Conservation (phyloP, 2,113 vertebrate genomes). For the Phalacrocorax aristotelis region DNA sequence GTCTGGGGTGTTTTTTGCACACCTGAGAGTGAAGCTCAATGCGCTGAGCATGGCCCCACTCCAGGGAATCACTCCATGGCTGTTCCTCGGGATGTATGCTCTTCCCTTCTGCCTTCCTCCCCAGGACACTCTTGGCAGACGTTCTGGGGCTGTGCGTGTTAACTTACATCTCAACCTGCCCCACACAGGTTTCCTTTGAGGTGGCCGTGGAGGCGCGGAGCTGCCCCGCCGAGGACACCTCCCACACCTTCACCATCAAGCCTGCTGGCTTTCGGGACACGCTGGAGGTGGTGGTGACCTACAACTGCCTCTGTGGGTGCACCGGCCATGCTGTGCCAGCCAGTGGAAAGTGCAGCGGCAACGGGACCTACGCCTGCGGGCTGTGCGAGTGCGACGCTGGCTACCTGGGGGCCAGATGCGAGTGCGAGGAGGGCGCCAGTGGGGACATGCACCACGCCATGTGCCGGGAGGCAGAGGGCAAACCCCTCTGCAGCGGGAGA, state of each 20-base stretch:
- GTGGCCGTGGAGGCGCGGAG: conserved; percentile 85
- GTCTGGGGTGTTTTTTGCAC: background rate
- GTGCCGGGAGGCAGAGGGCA: conserved; percentile 90
- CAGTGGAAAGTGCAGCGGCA: conserved; percentile 86
- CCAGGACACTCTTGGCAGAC: rapidly evolving
- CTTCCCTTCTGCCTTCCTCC: background rate
- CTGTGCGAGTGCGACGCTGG: conserved; percentile 85
- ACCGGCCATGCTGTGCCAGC: conserved; percentile 49
- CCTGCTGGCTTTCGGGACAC: conserved; percentile 94
- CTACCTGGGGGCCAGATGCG: conserved; percentile 88
- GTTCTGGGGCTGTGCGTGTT: rapidly evolving
- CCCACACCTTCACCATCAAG: conserved; percentile 86
- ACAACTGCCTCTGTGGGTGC: conserved; percentile 88
- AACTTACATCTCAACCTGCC: background rate
- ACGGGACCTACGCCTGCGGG: conserved; percentile 87
- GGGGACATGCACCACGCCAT: conserved; percentile 75
- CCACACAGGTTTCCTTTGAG: conserved; percentile 84
- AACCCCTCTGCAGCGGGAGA: conserved; percentile 90
- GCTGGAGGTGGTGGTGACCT: conserved; percentile 83
- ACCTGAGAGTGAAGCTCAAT: rapidly evolving
- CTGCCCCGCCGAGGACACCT: conserved; percentile 73
- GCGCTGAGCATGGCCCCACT: rapidly evolving
- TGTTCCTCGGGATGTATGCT: background rate
- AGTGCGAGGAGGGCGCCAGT: conserved; percentile 88
- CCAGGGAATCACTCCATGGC: rapidly evolving